phyloP scores from a whole-genome alignment of 1,140 invertebrate genomes.

The Aphelenchoides besseyi region DNA sequence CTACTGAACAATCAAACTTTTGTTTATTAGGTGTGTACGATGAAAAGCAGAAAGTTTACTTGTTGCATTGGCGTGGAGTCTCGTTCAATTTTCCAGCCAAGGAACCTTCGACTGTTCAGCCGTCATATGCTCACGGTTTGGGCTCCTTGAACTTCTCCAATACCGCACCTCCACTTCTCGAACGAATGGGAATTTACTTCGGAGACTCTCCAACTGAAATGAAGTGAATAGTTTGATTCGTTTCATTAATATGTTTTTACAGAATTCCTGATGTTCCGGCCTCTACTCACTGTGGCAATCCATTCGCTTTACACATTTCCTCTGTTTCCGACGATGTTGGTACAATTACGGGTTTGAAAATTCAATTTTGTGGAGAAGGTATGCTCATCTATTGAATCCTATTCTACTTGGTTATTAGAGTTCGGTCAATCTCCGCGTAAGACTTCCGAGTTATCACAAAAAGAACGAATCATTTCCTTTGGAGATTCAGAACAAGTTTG shows the following conservation, averaged over 20 bases:
- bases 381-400: conserved; percentile 17
- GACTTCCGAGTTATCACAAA: conserved; percentile 19
- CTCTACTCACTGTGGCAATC: conserved; percentile 50
- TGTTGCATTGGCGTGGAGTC: conserved; percentile 59
- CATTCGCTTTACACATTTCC: conserved; percentile 25
- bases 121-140: conserved; percentile 52
- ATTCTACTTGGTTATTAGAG: conserved; percentile 20
- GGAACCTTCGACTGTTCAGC: conserved; percentile 50
- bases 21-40: conserved; percentile 50
- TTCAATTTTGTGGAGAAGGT: conserved; percentile 53
- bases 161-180: conserved; percentile 49
- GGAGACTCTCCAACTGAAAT: conserved; percentile 45
- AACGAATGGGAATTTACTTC: conserved; percentile 54
- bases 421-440: background rate
- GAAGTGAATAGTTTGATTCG: conserved; percentile 30
- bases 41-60: conserved; percentile 56
- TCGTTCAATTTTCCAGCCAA: conserved; percentile 59
- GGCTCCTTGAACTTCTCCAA: conserved; percentile 54
- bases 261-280: conserved; percentile 52
- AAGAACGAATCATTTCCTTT: conserved; percentile 33
- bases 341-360: conserved; percentile 48
- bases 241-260: conserved; percentile 23
- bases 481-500: conserved; percentile 42
- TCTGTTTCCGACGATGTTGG: conserved; percentile 42
- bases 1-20: too few relatives aligned